These are phyloP conservation scores for Cherax destructor DNA, from an alignment of 1,140 invertebrate species.

Conservation along the genomic window DNA sequence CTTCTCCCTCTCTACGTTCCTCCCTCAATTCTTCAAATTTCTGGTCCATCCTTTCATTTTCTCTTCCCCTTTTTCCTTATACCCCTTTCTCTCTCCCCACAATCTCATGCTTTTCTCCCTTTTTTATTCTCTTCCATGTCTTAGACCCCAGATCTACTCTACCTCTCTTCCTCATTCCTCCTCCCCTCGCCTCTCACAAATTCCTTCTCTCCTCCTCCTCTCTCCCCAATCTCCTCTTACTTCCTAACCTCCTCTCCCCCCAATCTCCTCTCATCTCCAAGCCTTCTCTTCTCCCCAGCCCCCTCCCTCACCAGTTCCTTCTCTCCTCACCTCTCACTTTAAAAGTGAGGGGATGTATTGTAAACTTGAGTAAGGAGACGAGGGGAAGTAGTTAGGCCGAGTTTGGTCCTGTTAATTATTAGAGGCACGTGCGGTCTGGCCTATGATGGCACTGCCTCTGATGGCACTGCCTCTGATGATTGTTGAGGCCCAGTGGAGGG, in stretches of 20 bases:
- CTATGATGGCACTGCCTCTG: no score
- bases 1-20: no score
- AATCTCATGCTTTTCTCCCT: neutral
- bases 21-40: no score
- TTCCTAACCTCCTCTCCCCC: neutral
- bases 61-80: neutral
- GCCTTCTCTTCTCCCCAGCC: neutral
- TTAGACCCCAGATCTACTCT: neutral
- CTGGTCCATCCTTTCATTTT: neutral
- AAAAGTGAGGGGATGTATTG: constrained; percentile 33
- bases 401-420: constrained; percentile 36
- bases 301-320: neutral
- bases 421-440: neutral
- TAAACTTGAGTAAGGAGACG: constrained; percentile 4
- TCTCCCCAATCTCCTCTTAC: neutral
- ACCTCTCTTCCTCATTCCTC: neutral
- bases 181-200: neutral
- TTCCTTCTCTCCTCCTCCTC: neutral
- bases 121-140: neutral
- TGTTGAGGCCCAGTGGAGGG: no score
- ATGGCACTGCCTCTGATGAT: no score
- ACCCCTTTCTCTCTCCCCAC: neutral
- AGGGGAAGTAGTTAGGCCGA: constrained; percentile 10
- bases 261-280: neutral
- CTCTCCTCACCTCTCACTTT: constrained; percentile 3